Percentiles rank a stretch among this genome's conserved stretches.
phyloP scores from a whole-genome alignment of 2,113 vertebrate species.

The Malurus alboscapulatus region DNA sequence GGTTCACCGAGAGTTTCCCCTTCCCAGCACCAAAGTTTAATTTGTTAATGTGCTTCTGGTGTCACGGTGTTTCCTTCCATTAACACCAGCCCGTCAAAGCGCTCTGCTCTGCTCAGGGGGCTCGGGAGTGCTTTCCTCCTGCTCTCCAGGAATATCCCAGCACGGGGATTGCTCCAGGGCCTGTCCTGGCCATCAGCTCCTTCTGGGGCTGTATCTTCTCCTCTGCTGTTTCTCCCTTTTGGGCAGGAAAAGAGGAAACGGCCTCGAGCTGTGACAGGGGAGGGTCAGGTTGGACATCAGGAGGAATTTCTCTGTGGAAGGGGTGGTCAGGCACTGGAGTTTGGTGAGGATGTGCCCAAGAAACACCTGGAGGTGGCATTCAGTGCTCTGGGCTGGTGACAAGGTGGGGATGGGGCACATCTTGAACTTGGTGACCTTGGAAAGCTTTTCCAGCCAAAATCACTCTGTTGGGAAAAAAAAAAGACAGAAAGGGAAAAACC shows the following conservation, averaged over 20 bases:
- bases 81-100: neutral
- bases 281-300: neutral
- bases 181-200: neutral
- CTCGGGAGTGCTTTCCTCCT: neutral
- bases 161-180: neutral
- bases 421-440: neutral
- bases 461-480: neutral
- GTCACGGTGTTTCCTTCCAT: neutral
- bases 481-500: neutral
- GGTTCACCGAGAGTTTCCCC: neutral
- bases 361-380: fast-evolving
- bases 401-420: neutral
- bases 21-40: constrained; percentile 5
- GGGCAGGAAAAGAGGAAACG: fast-evolving
- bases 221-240: neutral
- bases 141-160: neutral
- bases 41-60: neutral
- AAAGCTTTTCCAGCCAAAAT: neutral
- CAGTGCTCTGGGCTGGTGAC: neutral
- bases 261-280: neutral
- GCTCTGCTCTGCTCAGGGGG: neutral
- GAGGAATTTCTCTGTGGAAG: neutral
- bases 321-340: fast-evolving
- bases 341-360: neutral
- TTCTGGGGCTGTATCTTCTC: neutral